A percentile compares a stretch with the other conserved stretches of the same genome.
Conservation (phyloP, 2,888 invertebrate species). For the Leptinotarsa rubiginosa region DNA sequence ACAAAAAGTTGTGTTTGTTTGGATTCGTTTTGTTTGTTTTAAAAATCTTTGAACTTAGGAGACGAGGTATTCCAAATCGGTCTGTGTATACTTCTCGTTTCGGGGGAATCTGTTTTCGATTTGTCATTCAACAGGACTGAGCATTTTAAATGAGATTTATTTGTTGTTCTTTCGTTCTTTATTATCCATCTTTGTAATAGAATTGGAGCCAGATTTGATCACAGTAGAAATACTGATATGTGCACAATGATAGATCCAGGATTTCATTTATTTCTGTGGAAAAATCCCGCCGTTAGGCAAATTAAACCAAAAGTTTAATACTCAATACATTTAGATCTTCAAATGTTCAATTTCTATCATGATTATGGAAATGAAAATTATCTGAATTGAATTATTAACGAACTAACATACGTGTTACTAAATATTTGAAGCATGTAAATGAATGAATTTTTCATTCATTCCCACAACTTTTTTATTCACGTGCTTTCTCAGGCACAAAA, state of each 20-base stretch:
- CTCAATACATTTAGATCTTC: no score
- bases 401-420: no score
- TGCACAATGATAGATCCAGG: not conserved
- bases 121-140: slow-evolving; percentile 24
- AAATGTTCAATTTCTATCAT: no score
- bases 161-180: slow-evolving; percentile 18
- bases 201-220: slow-evolving; percentile 12
- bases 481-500: no score
- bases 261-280: not conserved
- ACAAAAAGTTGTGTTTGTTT: slow-evolving; percentile 32
- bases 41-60: slow-evolving; percentile 31
- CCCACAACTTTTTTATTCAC: no score
- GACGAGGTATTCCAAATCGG: slow-evolving; percentile 18
- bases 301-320: no score
- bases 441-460: no score
- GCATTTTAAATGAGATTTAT: slow-evolving; percentile 27
- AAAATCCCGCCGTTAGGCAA: no score
- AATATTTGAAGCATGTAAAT: no score
- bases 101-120: slow-evolving; percentile 10
- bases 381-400: no score
- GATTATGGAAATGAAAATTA: no score
- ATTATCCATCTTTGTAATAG: not conserved
- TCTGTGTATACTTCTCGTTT: slow-evolving; percentile 10
- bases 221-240: not conserved
- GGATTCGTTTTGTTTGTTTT: slow-evolving; percentile 30